Base-by-base conservation (phyloP, 2,113 vertebrate species). In the Holacanthus passer region DNA sequence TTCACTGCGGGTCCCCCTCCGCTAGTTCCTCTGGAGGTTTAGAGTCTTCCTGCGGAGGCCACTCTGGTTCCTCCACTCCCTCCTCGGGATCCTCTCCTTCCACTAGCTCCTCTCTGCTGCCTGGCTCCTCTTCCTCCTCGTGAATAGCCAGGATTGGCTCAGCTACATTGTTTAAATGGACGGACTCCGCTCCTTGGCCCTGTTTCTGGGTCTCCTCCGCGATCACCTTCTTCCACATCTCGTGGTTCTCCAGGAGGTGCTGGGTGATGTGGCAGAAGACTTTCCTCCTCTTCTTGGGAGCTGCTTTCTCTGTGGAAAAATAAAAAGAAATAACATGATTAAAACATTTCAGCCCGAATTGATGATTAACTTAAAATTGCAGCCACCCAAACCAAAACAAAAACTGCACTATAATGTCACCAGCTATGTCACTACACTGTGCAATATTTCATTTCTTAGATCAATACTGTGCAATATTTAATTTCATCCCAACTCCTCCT, bases 151-250 rank as follows among this genome's bases (percentile, higher is more conserved):
- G 96, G 89, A 98, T 98, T 82, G 96, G 95, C 87, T 99, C 98
- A 11, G 96, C 94, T 81, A 95, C 77, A 60, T 92, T 96, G 88
- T 93, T 96, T 70, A 92, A 93, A 0, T 92, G 58, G 37, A 89
- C 84, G 4, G 88, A 92, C 84, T 96, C 97, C 20, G 95, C 13
- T 72, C 83, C 93, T 73, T 91, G 93, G 32, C 4, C 91, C 52
- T 89, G 90, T 67, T 91, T 95, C 0, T 91, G 93, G 60, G 94
- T 92, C 53, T 99, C 98, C 0, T 97, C 97, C 39, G 95, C 96
- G 0, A 98, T 99, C 77, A 98, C 97, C 77, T 97, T 97, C 95
- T 99, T 97, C 98, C 98, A 99, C 98, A 99, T 99, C 83, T 97
- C 95, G 59, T 99, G 97, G 94, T 99, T 99, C 91, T 99, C 97